Evolutionary conservation across 2,797 vertebrate species (phyloP).

Genomic region (Crypturellus tataupa): DNA sequence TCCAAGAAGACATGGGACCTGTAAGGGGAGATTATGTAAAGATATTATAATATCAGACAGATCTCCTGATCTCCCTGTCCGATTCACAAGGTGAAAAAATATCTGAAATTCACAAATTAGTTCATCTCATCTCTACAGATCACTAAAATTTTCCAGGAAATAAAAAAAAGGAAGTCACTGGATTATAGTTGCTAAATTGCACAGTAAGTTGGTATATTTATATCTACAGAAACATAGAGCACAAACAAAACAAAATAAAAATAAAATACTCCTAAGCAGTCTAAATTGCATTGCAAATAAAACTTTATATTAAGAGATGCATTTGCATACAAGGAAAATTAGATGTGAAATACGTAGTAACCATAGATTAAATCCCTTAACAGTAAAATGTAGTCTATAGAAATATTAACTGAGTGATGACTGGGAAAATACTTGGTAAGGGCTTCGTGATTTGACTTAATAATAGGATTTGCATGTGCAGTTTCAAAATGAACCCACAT

Average conservation of each 20-base stretch:
- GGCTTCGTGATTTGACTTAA: slow-evolving; percentile 26
- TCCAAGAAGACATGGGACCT: not conserved
- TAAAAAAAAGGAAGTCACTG: not conserved
- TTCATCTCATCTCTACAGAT: slow-evolving; percentile 4
- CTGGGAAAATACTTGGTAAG: not conserved
- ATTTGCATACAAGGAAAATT: slow-evolving; percentile 57
- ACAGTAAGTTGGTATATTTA: slow-evolving; percentile 15
- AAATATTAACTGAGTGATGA: slow-evolving; percentile 25
- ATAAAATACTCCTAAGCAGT: slow-evolving; percentile 53
- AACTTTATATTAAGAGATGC: slow-evolving; percentile 44
- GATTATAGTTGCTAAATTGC: slow-evolving; percentile 34
- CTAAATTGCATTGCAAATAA: slow-evolving; percentile 46
- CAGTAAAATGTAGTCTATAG: not conserved
- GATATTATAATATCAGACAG: not conserved
- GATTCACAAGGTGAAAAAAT: not conserved
- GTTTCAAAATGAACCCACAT: slow-evolving; percentile 47
- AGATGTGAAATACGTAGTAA: slow-evolving; percentile 3
- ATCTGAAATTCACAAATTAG: not conserved
- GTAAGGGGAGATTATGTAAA: not conserved
- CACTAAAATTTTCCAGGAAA: not conserved
- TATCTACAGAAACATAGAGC: slow-evolving; percentile 21
- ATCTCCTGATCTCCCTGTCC: not conserved
- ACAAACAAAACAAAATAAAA: slow-evolving; percentile 65
- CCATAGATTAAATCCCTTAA: slow-evolving; percentile 2
- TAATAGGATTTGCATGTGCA: slow-evolving; percentile 24